Conservation (phyloP, 2,797 vertebrate species). For the Crenuchus spilurus region DNA sequence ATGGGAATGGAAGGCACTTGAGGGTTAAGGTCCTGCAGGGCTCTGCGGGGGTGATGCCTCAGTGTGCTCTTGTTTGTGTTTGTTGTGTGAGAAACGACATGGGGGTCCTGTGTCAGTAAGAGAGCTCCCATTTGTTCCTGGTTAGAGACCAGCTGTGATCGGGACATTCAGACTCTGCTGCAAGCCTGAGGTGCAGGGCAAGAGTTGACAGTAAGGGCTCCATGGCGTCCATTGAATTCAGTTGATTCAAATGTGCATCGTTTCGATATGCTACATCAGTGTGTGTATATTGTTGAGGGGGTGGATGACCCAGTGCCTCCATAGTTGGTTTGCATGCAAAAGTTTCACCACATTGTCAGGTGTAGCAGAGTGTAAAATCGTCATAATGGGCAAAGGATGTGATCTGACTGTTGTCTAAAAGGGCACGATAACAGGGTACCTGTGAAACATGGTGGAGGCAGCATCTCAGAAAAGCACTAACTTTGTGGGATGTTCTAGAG, state of each 20-base stretch:
- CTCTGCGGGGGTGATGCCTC: conserved; percentile 21
- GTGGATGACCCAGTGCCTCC: no score
- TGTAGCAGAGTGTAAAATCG: no score
- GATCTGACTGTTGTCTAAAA: no score
- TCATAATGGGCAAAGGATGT: no score
- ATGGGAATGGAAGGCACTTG: conserved; percentile 17
- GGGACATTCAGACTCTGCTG: conserved; percentile 5
- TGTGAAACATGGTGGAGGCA: no score
- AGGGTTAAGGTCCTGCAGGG: conserved; percentile 17
- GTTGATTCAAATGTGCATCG: background rate
- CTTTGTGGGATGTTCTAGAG: no score
- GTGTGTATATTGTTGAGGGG: no score
- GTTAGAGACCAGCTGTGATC: conserved; percentile 23
- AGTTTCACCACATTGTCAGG: no score
- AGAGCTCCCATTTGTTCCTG: conserved; percentile 43
- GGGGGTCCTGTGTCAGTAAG: conserved; percentile 16
- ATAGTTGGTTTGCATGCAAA: no score
- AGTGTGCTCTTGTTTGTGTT: conserved; percentile 1
- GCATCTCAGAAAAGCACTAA: no score
- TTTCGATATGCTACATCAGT: background rate
- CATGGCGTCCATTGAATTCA: background rate
- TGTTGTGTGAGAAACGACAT: conserved; percentile 21
- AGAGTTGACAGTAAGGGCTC: background rate
- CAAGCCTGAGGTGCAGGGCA: conserved; percentile 6
- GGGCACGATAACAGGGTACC: no score